A percentile compares a stretch with the other conserved stretches of the same genome.
Conservation (phyloP, 2,888 invertebrate genomes). For the Listrodromus nycthemerus region DNA sequence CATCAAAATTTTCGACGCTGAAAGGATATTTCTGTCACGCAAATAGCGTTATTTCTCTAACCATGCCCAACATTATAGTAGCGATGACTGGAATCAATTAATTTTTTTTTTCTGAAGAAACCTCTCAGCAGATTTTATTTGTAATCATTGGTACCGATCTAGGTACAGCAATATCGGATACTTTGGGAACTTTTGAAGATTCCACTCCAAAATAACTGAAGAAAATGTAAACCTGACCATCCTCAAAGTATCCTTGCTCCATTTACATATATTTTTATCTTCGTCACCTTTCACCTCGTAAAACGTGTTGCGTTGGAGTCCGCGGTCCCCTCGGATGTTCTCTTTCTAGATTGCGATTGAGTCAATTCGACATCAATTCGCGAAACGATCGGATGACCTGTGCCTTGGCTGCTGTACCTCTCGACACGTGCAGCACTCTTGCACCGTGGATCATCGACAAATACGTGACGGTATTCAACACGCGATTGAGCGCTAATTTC, state of each 20-base stretch:
- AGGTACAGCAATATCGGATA: no score
- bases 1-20: not conserved
- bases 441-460: not conserved
- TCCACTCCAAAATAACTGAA: no score
- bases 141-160: no score
- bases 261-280: not conserved
- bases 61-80: no score
- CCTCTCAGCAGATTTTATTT: no score
- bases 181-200: no score
- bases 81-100: no score
- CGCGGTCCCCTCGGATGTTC: not conserved
- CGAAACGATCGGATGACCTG: not conserved
- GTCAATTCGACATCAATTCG: not conserved
- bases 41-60: no score
- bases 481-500: not conserved
- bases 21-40: no score
- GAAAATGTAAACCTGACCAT: no score
- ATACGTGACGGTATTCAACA: not conserved
- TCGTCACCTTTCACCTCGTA: not conserved
- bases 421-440: not conserved
- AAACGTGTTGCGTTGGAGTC: not conserved
- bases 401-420: not conserved
- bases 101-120: no score
- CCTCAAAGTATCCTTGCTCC: no score
- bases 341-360: not conserved